Base-by-base conservation (phyloP, 2,888 invertebrate genomes). In the Lasioglossum calceatum region DNA sequence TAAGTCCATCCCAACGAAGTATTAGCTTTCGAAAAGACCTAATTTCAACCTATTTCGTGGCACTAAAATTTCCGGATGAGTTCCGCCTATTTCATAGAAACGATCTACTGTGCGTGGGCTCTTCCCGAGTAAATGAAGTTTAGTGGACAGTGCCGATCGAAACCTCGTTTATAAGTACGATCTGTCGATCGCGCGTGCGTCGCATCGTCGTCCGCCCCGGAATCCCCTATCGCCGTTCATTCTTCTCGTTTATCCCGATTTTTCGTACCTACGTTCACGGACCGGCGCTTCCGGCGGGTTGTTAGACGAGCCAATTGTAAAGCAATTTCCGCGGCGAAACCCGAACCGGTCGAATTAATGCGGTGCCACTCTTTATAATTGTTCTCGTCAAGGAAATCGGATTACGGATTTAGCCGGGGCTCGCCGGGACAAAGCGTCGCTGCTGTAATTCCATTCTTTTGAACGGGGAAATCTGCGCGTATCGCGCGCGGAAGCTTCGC, bases 371-470 rank as follows among this genome's bases (percentile, higher is more conserved):
- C 76, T 81, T 81, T 84, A 73, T 86, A 87, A 87, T 80, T 76
- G 86, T 76, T 77, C 74, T 72, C 82, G 74, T 77, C 84, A 72
- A 75, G 82, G 77, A 85, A 81, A 87, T 81, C 77, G 71, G 80
- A 86, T 87, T 79, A 71, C 77, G 44, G 72, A 71, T 90, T 88
- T 80, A 87, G 47, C 4, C 72, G 44, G n/a, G 50, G 54, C 85
- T 85, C 23, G 79, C 19, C 72, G 73, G 67, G 32, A 42, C 77
- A 77, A 81, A 82, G 81, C 72, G 82, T 81, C 73, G 74, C 64
- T 39, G 77, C 71, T 71, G 82, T 87, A 77, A 85, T 90, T 88
- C 71, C 64, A 77, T 79, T 85, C 82, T 86, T 90, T 89, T 84
- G 71, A 87, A 79, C 64, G 75, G 75, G 47, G 39, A 78, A 87